Base-by-base conservation (phyloP, 2,113 vertebrate genomes). In the Illadopsis cleaveri region DNA sequence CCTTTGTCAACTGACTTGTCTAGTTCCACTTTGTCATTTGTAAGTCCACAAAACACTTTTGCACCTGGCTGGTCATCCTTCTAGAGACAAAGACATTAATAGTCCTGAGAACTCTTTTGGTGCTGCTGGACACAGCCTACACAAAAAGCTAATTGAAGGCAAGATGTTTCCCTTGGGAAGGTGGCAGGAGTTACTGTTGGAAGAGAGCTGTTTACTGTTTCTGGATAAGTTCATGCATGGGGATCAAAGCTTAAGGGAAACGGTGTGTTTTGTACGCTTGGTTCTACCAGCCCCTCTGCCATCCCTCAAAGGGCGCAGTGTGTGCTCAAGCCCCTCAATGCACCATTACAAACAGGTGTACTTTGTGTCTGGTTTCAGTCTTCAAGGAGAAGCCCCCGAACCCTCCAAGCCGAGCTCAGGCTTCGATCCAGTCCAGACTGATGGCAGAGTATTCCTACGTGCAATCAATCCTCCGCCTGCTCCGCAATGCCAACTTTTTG, bases 371-470 rank as follows among this genome's bases (percentile, higher is more conserved):
- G 45, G 61, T 96, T 97, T 88, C 91, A 99, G 99, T 99, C 12
- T 99, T 99, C 96, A 98, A 98, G 97, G 99, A 99, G 86, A 98
- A 97, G 94, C 99, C 99, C 8, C 97, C 77, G 1, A 33, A 98
- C 64, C 98, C 99, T 27, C 99, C 99, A 0, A 98, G 98, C 56
- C 98, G 96, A 95, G 98, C 99, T 37, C 99, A 99, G 95, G 98
- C 98, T 54, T 96, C 97, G 47, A 98, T 98, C 86, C 98, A 98
- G 80, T 98, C 93, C 38, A 94, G 97, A 82, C 70, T 94, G 0
- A 15, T 90, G 2, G 90, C 94, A 1, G 97, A 99, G 13, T 97
- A 98, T 96, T 99, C 99, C 1, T 99, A 99, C 25, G 16, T 72
- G 38, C 96, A 98, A 9, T 99, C 99, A 24, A 98, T 99, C 76